phyloP scores from a whole-genome alignment of 2,113 vertebrate species.

The Kobus ellipsiprymnus region DNA sequence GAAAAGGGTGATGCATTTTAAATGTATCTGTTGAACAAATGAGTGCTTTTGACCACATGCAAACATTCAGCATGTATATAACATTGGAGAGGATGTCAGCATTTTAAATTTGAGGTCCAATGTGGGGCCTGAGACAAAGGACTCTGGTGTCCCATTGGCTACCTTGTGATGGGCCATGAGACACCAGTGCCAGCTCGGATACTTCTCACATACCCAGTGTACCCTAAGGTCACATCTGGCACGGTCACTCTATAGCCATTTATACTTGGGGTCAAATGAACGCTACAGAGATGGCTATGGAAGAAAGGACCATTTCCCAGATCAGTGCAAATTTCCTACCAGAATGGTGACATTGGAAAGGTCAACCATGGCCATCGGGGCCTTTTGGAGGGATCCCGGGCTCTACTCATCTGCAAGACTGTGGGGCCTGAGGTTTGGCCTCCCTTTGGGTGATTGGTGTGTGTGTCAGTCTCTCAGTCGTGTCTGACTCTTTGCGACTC shows the following conservation, averaged over 20 bases:
- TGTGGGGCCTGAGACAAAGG: not conserved
- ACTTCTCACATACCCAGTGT: accelerated
- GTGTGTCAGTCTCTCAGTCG: not conserved
- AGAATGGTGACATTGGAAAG: not conserved
- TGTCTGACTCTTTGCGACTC: not conserved
- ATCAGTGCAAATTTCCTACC: not conserved
- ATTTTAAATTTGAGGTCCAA: not conserved
- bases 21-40: not conserved
- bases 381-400: not conserved
- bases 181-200: not conserved
- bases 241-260: not conserved
- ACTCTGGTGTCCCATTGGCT: not conserved
- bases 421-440: not conserved
- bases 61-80: not conserved
- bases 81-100: not conserved
- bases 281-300: not conserved
- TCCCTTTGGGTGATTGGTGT: not conserved
- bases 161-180: not conserved
- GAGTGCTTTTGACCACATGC: not conserved
- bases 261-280: not conserved
- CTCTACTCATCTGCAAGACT: not conserved
- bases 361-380: not conserved
- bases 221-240: not conserved
- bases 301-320: not conserved
- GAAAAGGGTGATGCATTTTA: not conserved